Evolutionary conservation across 2,113 vertebrate species (phyloP).

Genomic region (Cololabis saira): DNA sequence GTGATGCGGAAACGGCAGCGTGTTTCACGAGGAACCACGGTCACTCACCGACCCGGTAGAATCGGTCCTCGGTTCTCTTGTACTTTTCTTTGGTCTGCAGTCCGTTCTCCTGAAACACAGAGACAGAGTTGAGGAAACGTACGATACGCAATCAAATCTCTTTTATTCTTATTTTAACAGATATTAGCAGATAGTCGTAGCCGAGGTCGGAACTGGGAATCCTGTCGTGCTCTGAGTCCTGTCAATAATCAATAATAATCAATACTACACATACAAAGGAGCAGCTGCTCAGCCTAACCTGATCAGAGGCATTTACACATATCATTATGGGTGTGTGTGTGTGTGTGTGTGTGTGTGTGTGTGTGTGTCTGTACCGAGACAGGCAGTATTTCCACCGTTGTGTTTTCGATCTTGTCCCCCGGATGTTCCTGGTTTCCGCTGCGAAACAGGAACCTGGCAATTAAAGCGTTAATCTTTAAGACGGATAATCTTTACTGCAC

Average conservation of each 20-base stretch:
- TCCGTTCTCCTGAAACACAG: slow-evolving; percentile 67
- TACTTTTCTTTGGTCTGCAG: slow-evolving; percentile 91
- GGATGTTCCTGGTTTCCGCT: slow-evolving; percentile 97
- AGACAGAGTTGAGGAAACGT: slow-evolving; percentile 5
- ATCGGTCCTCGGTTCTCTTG: slow-evolving; percentile 91
- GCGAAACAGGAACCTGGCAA: slow-evolving; percentile 93
- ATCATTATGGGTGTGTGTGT: slow-evolving; percentile 12
- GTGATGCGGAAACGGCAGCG: no score
- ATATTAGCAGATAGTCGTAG: background rate
- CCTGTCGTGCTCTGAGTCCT: slow-evolving; percentile 46
- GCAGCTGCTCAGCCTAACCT: slow-evolving; percentile 45
- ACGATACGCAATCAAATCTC: background rate
- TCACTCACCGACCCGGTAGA: slow-evolving; percentile 91
- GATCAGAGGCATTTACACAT: slow-evolving; percentile 52
- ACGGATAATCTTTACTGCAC: background rate
- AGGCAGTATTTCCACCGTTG: slow-evolving; percentile 94
- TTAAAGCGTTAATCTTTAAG: slow-evolving; percentile 19
- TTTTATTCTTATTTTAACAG: slow-evolving; percentile 6
- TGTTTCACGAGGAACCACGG: background rate
- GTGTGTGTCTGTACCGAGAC: slow-evolving; percentile 83
- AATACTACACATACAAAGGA: slow-evolving; percentile 40
- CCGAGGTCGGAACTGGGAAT: slow-evolving; percentile 7
- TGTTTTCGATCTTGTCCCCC: slow-evolving; percentile 93
- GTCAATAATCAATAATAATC: slow-evolving; percentile 74
- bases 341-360: background rate